Percentiles rank a stretch among this genome's conserved stretches.
phyloP scores from a whole-genome alignment of 2,113 vertebrate species.

The Eulacestoma nigropectus region DNA sequence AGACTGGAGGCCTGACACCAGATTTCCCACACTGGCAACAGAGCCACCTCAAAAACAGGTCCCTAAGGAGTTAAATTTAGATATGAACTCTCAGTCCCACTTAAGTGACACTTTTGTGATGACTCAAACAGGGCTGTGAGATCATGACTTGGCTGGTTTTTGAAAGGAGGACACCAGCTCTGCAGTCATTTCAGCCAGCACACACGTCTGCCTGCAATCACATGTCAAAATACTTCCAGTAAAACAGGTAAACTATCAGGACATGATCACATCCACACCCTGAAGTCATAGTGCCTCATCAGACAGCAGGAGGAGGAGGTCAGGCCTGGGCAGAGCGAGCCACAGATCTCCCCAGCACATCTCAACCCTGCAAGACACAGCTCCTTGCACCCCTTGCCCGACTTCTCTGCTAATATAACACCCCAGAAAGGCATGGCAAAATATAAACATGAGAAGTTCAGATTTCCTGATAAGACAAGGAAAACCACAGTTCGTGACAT shows the following conservation, averaged over 20 bases:
- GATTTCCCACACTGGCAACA: fast-evolving
- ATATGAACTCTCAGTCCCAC: background rate
- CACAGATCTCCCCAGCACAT: background rate
- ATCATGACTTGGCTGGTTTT: background rate
- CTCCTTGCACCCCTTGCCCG: background rate
- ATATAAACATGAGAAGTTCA: fast-evolving
- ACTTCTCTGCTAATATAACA: fast-evolving
- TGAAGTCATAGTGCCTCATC: background rate
- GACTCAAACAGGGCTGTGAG: background rate
- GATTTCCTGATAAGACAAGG: background rate
- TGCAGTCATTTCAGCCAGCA: background rate
- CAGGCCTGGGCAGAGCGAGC: fast-evolving
- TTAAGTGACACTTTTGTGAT: background rate
- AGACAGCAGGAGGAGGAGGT: background rate
- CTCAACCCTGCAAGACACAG: fast-evolving
- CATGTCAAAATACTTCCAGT: background rate
- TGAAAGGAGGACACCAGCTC: background rate
- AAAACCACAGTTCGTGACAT: fast-evolving
- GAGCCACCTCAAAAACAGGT: background rate
- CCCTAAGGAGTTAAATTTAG: background rate
- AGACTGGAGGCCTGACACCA: background rate
- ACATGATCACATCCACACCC: fast-evolving
- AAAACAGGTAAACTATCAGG: background rate
- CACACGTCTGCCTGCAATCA: background rate
- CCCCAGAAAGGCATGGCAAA: background rate